Base-by-base conservation (phyloP, 2,797 vertebrate species). In the Loris lydekkerianus region DNA sequence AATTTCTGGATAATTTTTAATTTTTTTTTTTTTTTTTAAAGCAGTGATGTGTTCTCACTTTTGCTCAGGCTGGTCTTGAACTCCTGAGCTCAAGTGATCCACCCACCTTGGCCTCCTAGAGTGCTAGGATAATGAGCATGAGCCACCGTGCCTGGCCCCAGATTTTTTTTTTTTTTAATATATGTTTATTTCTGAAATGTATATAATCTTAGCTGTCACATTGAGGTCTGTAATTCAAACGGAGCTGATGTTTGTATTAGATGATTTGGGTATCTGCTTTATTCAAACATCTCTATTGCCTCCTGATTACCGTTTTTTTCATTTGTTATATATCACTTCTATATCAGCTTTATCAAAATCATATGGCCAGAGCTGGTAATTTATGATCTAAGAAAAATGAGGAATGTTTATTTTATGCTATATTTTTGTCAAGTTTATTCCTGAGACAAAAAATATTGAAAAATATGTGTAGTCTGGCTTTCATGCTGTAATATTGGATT, bases 261-360 rank as follows among this genome's bases (percentile, higher is more conserved):
- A 73, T 86, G 21, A 37, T 77, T 77, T 72, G 40, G 56, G 13
- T 89, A 5, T 23, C 9, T 86, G 7, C 21, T 89, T 75, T 89
- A 70, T 58, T 89, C 95, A 46, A 69, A 43, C n/a, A 72, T 1
- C 1, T 67, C 37, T 46, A 61, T 10, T 88, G 34, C 13, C 90
- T 72, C 69, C 21, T 70, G 78, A 73, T 94, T 14, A 25, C 2
- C 34, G 56, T 10, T 80, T 18, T 80, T 11, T 60, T 81, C 9
- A 9, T 76, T 29, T 56, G 1, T 31, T 75, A 5, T 76, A 31
- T 65, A 37, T 83, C 13, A 84, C 60, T 83, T 91, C 37, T 67
- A 60, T 88, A 93, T 95, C 21, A 43, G n/a, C 4, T 89, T 90
- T 77, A 77, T 73, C 18, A 34, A 70, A 80, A 76, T 14, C 76